phyloP scores from a whole-genome alignment of 1,140 invertebrate genomes.

The Mamestra configurata region DNA sequence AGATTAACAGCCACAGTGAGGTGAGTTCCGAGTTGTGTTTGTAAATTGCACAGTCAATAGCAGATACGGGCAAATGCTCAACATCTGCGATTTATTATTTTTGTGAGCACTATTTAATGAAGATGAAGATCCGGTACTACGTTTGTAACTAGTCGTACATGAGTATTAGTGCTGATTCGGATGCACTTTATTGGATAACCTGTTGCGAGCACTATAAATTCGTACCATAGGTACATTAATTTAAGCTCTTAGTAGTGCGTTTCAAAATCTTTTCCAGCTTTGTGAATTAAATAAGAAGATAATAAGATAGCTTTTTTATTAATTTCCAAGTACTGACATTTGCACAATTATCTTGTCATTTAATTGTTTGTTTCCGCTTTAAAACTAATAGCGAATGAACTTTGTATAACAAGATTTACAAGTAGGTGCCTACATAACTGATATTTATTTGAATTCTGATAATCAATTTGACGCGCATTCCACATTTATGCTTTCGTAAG shows the following conservation, averaged over 20 bases:
- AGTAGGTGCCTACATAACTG: background rate
- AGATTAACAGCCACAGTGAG: background rate
- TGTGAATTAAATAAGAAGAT: no score
- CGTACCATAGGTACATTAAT: no score
- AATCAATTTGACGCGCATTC: constrained; percentile 8
- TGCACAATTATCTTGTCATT: background rate
- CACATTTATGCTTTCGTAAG: constrained; percentile 47
- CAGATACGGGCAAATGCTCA: background rate
- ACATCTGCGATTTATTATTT: background rate
- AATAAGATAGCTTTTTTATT: no score
- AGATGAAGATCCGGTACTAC: background rate
- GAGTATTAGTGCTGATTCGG: background rate
- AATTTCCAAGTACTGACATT: background rate
- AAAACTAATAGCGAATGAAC: background rate
- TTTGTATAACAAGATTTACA: no score
- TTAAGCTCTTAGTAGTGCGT: no score
- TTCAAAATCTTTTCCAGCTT: no score
- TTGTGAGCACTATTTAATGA: constrained; percentile 6
- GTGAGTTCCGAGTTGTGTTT: constrained; percentile 1
- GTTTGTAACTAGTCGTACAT: background rate
- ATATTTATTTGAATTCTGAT: background rate
- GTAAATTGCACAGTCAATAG: background rate
- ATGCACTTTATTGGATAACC: background rate
- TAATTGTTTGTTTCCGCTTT: background rate
- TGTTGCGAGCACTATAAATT: background rate